Conservation (phyloP, 2,113 vertebrate genomes). For the Psophia crepitans region DNA sequence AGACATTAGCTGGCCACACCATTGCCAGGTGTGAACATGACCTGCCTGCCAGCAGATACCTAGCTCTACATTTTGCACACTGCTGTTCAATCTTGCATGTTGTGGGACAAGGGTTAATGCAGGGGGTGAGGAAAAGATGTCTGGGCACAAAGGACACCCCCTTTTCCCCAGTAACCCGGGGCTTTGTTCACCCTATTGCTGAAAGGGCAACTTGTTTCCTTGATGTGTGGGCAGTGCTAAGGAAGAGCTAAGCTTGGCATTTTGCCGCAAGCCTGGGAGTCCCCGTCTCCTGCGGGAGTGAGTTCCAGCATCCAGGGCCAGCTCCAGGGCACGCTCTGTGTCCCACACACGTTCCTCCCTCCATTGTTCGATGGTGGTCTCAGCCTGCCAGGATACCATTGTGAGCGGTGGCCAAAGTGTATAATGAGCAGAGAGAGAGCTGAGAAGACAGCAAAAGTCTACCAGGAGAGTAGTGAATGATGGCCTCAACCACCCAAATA, state of each 20-base stretch:
- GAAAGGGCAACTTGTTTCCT: neutral
- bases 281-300: neutral
- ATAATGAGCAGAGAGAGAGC: neutral
- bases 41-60: neutral
- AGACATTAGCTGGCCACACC: neutral
- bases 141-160: neutral
- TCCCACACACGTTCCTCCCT: neutral
- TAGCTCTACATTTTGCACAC: neutral
- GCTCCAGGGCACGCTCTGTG: neutral
- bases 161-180: neutral
- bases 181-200: neutral
- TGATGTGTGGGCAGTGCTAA: neutral
- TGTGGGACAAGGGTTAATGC: neutral
- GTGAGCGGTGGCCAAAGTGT: neutral
- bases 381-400: neutral
- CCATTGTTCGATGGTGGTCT: neutral
- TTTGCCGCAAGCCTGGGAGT: neutral
- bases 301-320: neutral
- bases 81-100: neutral
- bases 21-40: neutral
- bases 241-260: neutral
- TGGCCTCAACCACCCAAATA: constrained; percentile 20
- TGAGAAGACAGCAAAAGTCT: constrained; percentile 10
- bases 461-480: neutral
- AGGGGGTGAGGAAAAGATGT: neutral